These are phyloP conservation scores for Micronisus gabar DNA, from an alignment of 2,113 vertebrate genomes.

Conservation along the genomic window DNA sequence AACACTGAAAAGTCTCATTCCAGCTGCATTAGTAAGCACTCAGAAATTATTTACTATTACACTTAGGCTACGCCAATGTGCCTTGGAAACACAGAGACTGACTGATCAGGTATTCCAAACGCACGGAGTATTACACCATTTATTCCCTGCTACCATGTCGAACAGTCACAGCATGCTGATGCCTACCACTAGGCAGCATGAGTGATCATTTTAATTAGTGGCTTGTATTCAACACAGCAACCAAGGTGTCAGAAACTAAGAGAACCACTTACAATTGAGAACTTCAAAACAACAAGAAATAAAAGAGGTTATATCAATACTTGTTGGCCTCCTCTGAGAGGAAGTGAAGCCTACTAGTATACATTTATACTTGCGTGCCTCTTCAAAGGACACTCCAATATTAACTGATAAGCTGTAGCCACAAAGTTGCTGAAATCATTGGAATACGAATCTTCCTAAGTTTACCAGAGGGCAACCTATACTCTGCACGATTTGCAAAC, in stretches of 20 bases:
- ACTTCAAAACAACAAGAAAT: background rate
- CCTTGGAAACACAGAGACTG: background rate
- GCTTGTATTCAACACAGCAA: background rate
- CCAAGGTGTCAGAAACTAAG: background rate
- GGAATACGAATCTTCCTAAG: background rate
- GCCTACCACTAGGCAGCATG: background rate
- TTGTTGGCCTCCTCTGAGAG: background rate
- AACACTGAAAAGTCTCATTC: background rate
- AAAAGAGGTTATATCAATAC: background rate
- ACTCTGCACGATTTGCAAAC: background rate
- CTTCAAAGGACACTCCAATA: background rate
- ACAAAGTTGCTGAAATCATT: background rate
- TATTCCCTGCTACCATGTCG: background rate
- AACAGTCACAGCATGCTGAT: background rate
- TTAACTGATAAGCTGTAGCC: background rate
- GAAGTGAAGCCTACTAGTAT: background rate
- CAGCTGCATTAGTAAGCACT: accelerated
- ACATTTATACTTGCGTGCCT: background rate
- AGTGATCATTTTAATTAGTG: background rate
- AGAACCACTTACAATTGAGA: background rate
- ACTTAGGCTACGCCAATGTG: background rate
- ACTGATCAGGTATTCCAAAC: background rate
- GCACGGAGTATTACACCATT: background rate
- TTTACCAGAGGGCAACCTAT: background rate
- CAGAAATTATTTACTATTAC: background rate